Percentiles rank a stretch among this genome's conserved stretches.
Conservation (phyloP, 2,888 invertebrate genomes). For the Malachius bipustulatus region DNA sequence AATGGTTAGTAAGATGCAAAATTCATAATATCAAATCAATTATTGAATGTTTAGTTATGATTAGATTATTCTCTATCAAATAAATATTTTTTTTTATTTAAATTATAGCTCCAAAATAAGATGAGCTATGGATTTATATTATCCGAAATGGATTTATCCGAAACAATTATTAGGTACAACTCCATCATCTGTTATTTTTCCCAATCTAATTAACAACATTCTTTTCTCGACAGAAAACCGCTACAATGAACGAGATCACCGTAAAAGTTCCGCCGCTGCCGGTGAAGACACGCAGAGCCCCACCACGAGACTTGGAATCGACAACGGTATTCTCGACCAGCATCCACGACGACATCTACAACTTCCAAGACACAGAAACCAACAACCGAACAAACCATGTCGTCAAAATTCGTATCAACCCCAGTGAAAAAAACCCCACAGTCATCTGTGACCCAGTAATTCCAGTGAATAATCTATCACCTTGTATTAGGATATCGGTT, state of each 20-base stretch:
- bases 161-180: no score
- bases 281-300: slow-evolving; percentile 36
- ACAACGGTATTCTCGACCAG: slow-evolving; percentile 35
- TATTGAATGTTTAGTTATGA: no score
- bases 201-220: no score
- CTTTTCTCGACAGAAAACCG: neutral
- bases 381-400: slow-evolving; percentile 43
- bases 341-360: slow-evolving; percentile 21
- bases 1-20: no score
- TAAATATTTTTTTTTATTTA: no score
- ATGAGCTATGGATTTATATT: no score
- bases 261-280: slow-evolving; percentile 45
- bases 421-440: slow-evolving; percentile 25
- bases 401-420: slow-evolving; percentile 60
- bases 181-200: no score
- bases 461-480: slow-evolving; percentile 39
- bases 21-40: no score
- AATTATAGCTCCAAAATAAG: no score
- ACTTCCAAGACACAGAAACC: slow-evolving; percentile 28
- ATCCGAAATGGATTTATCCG: no score
- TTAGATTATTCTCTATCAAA: no score
- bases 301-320: slow-evolving; percentile 35
- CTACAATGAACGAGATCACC: slow-evolving; percentile 41
- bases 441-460: slow-evolving; percentile 10
- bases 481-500: slow-evolving; percentile 50